Evolutionary conservation across 2,888 invertebrate genomes (phyloP), one percentile per base, ranked within the genome.

Genomic region (Eristalinus sepulchralis): DNA sequence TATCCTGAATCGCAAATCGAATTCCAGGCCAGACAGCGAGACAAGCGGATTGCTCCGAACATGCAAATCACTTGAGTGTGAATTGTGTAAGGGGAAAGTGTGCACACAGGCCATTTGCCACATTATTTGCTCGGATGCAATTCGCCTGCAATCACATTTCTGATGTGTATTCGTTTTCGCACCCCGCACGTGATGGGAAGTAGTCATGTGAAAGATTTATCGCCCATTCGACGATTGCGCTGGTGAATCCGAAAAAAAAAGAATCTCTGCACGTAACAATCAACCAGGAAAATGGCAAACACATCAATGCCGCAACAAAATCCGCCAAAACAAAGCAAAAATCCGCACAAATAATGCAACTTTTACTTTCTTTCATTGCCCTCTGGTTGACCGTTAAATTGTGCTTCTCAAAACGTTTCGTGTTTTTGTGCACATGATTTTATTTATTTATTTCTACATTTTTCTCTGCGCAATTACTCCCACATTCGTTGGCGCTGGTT

Each of bases 321-420:
- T 17, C 8, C n/a, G 47, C 17, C 47, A 47, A 47, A 1, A 47
- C n/a, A 68, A 60, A 55, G 13, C 60, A 2, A 83, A 60, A 67
- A 73, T 57, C 27, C 27, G 27, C 27, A 31, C 31, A 27, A 24
- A 39, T 17, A 3, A 24, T n/a, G 70, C 71, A 66, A 77, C 85
- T 85, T 82, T 85, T 85, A 85, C 85, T 85, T 85, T 81, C 73
- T 68, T 66, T 63, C 66, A 31, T 34, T 70, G 82, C 68, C 77
- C 72, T 53, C 81, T 60, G 9, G 55, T 60, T 77, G 82, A 73
- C 77, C 81, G 68, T 78, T 47, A 47, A 47, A 47, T 47, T 47
- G 47, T 47, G 47, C 47, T 17, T 17, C 9, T 47, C 47, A 17
- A 77, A 77, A n/a, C 68, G 68, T 72, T 77, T 64, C 81, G 36